Conservation (phyloP, 2,113 vertebrate species). For the Oncorhynchus gorbuscha region DNA sequence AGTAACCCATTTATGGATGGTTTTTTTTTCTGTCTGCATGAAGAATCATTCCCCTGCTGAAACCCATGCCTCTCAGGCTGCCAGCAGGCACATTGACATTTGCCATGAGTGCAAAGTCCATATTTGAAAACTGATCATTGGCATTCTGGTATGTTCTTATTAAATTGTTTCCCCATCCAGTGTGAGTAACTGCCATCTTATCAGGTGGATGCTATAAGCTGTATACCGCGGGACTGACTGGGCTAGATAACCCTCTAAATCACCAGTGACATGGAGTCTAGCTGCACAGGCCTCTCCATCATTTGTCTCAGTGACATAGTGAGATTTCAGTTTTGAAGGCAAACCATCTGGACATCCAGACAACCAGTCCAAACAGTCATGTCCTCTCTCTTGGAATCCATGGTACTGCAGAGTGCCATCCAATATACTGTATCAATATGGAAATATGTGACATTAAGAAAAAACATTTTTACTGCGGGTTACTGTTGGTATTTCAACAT, state of each 20-base stretch:
- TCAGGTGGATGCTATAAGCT: constrained; percentile 28
- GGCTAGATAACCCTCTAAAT: constrained; percentile 52
- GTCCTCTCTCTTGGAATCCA: neutral
- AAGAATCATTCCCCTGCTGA: too few species aligned
- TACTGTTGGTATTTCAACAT: too few species aligned
- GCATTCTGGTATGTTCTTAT: constrained; percentile 33
- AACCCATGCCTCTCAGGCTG: too few species aligned
- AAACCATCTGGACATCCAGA: constrained; percentile 35
- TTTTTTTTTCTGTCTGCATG: too few species aligned
- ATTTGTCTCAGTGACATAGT: constrained; percentile 40
- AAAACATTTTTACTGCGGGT: too few species aligned
- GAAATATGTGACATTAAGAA: neutral
- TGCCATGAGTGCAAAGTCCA: too few species aligned
- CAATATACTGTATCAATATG: neutral
- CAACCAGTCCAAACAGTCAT: constrained; percentile 2
- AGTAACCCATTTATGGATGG: too few species aligned
- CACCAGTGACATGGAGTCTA: constrained; percentile 39
- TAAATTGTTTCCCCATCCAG: constrained; percentile 47
- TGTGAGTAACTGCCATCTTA: constrained; percentile 43
- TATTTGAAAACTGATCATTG: too few species aligned
- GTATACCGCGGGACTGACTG: constrained; percentile 40
- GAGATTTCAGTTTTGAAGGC: constrained; percentile 27
- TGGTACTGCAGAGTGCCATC: neutral
- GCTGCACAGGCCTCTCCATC: constrained; percentile 19
- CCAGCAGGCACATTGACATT: too few species aligned